Evolutionary conservation across 1,140 invertebrate species (phyloP).

Genomic region (Calephelis virginiensis): DNA sequence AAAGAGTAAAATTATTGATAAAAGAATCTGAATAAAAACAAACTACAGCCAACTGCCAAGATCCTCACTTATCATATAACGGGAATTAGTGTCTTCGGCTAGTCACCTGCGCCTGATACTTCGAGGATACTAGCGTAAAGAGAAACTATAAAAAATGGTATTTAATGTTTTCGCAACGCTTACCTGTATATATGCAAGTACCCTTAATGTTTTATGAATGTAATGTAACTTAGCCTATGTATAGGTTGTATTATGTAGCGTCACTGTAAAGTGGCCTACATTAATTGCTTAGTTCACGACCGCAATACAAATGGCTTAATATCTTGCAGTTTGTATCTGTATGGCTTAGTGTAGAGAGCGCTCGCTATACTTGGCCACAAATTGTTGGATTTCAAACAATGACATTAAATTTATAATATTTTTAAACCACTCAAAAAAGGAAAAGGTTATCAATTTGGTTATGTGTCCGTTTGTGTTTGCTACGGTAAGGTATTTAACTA

Average conservation of each 20-base stretch:
- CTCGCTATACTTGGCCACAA: background rate
- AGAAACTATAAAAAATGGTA: too few species aligned
- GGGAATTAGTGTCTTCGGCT: too few species aligned
- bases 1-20: too few species aligned
- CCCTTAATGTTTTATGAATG: background rate
- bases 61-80: too few species aligned
- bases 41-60: too few species aligned
- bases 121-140: too few species aligned
- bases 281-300: conserved; percentile 14
- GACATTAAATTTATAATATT: background rate
- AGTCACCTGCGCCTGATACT: too few species aligned
- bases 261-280: conserved; percentile 14
- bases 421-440: too few species aligned
- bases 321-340: conserved; percentile 16
- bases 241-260: conserved; percentile 7
- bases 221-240: background rate
- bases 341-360: conserved; percentile 7
- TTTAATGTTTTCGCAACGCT: background rate
- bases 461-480: too few species aligned
- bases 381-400: conserved; percentile 1
- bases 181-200: background rate
- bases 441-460: too few species aligned
- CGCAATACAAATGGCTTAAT: conserved; percentile 14
- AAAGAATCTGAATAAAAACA: too few species aligned
- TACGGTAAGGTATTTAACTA: too few species aligned